phyloP scores from a whole-genome alignment of 2,113 vertebrate species.

The Hylia prasina region DNA sequence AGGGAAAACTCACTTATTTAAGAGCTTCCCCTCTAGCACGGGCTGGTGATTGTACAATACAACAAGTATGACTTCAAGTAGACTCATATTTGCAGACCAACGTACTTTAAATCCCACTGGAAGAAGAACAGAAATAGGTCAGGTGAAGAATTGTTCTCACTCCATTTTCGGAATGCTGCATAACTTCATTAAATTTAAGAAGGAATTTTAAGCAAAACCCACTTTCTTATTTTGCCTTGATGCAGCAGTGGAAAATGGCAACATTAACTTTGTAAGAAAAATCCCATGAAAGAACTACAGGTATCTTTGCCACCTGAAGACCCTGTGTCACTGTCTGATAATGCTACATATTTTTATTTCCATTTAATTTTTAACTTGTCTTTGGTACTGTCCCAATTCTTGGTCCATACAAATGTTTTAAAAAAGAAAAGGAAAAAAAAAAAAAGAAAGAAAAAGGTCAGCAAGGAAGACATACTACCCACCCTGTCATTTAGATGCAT shows the following conservation, averaged over 20 bases:
- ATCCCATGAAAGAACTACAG: background rate
- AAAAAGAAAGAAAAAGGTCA: background rate
- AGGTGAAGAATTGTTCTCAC: background rate
- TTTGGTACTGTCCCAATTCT: background rate
- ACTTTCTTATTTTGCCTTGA: background rate
- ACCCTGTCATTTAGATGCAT: constrained; percentile 3
- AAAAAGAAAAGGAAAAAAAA: background rate
- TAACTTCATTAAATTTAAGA: background rate
- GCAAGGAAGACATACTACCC: background rate
- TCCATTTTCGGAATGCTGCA: background rate
- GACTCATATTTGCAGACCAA: background rate
- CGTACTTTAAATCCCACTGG: background rate
- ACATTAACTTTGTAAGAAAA: background rate
- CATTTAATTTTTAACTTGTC: background rate
- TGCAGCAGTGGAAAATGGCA: background rate
- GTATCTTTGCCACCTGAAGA: background rate
- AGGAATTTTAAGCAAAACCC: background rate
- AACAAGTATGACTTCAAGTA: background rate
- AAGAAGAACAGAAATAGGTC: background rate
- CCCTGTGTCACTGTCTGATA: background rate
- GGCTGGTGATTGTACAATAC: background rate
- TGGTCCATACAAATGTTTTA: background rate
- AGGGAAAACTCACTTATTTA: background rate
- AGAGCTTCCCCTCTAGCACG: background rate
- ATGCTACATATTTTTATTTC: background rate